Evolutionary conservation across 2,113 vertebrate species (phyloP).

Genomic region (Psephotus haematonotus): DNA sequence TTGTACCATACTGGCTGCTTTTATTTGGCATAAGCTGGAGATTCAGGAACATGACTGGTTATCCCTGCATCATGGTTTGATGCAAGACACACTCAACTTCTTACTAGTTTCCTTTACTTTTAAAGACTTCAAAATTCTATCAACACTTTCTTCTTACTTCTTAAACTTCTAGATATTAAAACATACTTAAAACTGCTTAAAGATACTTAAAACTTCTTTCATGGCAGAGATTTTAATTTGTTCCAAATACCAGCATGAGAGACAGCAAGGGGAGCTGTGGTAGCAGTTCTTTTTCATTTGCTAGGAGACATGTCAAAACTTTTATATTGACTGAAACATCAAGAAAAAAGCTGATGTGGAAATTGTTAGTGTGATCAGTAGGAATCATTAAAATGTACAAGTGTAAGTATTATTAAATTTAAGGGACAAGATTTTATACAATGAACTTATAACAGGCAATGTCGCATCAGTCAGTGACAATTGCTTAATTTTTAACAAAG

Average conservation of each 20-base stretch:
- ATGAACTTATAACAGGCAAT: background rate
- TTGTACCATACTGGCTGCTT: background rate
- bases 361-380: background rate
- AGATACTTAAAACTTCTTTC: background rate
- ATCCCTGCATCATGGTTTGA: background rate
- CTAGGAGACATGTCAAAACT: background rate
- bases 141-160: background rate
- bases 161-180: background rate
- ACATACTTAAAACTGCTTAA: background rate
- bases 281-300: background rate
- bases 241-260: background rate
- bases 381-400: background rate
- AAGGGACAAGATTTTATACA: background rate
- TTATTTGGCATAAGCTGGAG: background rate
- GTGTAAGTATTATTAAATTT: background rate
- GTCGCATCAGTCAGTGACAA: background rate
- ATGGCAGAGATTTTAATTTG: background rate
- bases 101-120: background rate
- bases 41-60: background rate
- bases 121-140: background rate
- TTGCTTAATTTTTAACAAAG: background rate
- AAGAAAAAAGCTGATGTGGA: background rate
- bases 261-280: constrained; percentile 21
- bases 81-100: background rate
- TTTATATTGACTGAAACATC: background rate